Evolutionary conservation across 1,140 invertebrate genomes (phyloP), one percentile per base, ranked within the genome.

Genomic region (Asobara japonica): DNA sequence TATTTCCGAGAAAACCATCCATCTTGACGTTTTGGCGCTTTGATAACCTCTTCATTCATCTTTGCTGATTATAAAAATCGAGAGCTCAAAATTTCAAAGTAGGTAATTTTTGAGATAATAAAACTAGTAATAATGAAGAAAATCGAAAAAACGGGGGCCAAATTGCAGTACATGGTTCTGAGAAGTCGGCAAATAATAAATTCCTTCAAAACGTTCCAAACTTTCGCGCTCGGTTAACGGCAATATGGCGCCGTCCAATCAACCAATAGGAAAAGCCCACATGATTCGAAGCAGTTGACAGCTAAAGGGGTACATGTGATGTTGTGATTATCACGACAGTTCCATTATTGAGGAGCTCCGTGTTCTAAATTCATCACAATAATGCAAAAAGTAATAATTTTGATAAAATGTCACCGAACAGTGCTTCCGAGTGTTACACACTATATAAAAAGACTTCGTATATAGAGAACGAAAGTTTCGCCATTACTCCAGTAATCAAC

Each of bases 381-480:
- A 22, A 61, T 66, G 64, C 68, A 27, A 31, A n/a, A n/a, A n/a
- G n/a, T n/a, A 38, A 56, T 31, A 27, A 38, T 69, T 56, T 30
- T 68, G 36, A 13, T 22, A 78, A 48, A 66, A 84, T 84, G 82
- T 25, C 72, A 60, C 36, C 74, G n/a, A 68, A 56, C 7, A 74
- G 71, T 45, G 10, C 18, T 6, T 77, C 74, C 31, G 60, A 72
- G 5, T 74, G 72, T 65, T 77, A 66, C 48, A n/a, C 45, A 25
- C 31, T 74, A 18, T 60, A 69, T 20, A 22, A 62, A 6, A 78
- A 76, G 22, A 36, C 33, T 29, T 30, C 13, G 8, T 60, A 66
- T 36, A 75, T 73, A 66, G 78, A 75, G 10, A 65, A 41, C 38
- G 71, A 65, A 25, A 73, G 71, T 69, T 69, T 72, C 65, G 22